Evolutionary conservation across 2,113 vertebrate genomes (phyloP), one percentile per base, ranked within the genome.

Genomic region (Tragelaphus buxtoni): DNA sequence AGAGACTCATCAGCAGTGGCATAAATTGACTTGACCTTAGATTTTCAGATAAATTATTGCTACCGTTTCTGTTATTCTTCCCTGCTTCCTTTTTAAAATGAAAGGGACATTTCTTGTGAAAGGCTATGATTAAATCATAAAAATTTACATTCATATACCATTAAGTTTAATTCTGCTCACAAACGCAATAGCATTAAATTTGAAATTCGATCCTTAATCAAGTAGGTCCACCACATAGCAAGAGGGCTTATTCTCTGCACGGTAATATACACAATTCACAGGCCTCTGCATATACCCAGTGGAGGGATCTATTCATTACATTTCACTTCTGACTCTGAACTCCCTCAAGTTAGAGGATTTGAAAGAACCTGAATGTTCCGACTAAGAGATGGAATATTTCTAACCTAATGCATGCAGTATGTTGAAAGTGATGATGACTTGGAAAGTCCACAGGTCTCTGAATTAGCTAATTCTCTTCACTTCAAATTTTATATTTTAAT

Each of bases 81-180:
- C 8, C 17, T 85, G 20, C 18, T 81, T 69, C 95, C 53, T 69
- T 98, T 91, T 24, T 56, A 95, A 97, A 90, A 53, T 5, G 2
- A 80, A 97, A 61, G 14, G 12, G 94, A 45, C 93, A 88, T 81
- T 97, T 65, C 51, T 94, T 93, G 58, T 96, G 60, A 96, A 97
- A 97, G n/a, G 26, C n/a, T 91, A 85, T 88, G 98, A 98, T 98
- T 96, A 98, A 98, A 98, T 97, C 96, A 97, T 96, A 98, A 96
- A 97, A 95, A 56, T 55, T 61, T 98, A 81, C 35, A 58, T 96
- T 97, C 93, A 96, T 96, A 96, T 97, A 76, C 91, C 94, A 88
- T 69, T 88, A 91, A 98, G 35, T 97, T 86, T 96, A 96, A 97
- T 97, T 97, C 90, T 88, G 22, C 96, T 96, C 93, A 90, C 90